A percentile compares a stretch with the other conserved stretches of the same genome.
Evolutionary conservation across 2,113 vertebrate genomes (phyloP).

Genomic region (Panthera leo): DNA sequence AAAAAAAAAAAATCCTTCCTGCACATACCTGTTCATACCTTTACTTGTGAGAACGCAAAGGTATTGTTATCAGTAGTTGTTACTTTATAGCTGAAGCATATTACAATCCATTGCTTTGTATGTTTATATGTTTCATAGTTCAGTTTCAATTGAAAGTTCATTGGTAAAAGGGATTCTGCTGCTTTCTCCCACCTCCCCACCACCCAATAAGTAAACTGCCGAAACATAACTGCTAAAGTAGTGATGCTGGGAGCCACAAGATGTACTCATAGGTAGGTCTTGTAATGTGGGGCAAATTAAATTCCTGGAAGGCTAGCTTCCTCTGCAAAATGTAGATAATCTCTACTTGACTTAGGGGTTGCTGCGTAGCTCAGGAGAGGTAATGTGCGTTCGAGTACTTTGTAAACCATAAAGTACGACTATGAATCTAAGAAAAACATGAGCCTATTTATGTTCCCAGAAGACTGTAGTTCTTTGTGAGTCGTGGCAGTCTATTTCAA

Average conservation of each 20-base stretch:
- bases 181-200: not conserved
- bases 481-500: not conserved
- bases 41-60: not conserved
- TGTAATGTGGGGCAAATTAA: not conserved
- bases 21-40: not conserved
- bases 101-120: constrained; percentile 6
- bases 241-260: not conserved
- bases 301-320: constrained; percentile 33
- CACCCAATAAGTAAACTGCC: not conserved
- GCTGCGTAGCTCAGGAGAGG: not conserved
- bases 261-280: not conserved
- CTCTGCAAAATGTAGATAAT: constrained; percentile 1
- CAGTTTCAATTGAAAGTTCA: not conserved
- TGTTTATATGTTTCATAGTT: constrained; percentile 29
- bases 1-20: not conserved
- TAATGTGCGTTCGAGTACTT: not conserved
- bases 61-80: not conserved
- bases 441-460: constrained; percentile 7
- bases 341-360: constrained; percentile 5
- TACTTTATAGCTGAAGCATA: not conserved
- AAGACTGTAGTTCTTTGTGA: not conserved
- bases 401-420: not conserved
- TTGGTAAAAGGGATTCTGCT: constrained; percentile 51
- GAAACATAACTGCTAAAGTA: constrained; percentile 8
- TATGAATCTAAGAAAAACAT: not conserved